Conservation (phyloP, 2,888 invertebrate species). For the Nomada ruficornis region DNA sequence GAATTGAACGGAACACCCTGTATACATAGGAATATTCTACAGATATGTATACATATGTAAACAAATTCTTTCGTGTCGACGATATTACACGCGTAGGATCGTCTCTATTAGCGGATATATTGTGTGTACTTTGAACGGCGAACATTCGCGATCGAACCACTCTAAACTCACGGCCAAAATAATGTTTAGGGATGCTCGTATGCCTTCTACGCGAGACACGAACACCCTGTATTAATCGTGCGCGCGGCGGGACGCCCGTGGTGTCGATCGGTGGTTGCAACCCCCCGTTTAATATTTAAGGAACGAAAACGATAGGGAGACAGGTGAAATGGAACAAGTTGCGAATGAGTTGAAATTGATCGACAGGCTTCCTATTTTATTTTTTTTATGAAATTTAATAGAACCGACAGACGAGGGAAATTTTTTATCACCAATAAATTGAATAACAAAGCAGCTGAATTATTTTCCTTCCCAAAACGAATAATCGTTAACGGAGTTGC, state of each 20-base stretch:
- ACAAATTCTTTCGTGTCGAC: constrained; percentile 50
- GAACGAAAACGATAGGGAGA: background rate
- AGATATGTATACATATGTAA: constrained; percentile 25
- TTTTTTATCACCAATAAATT: too few species aligned
- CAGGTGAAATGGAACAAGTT: background rate
- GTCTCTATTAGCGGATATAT: constrained; percentile 28
- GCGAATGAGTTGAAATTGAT: too few species aligned
- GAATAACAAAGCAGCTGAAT: too few species aligned
- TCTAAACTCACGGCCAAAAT: constrained; percentile 68
- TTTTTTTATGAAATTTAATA: too few species aligned
- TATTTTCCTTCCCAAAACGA: background rate
- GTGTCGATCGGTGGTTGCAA: constrained; percentile 6
- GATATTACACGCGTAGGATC: constrained; percentile 39
- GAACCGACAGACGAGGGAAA: too few species aligned
- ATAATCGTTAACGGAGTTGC: background rate
- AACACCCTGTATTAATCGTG: constrained; percentile 5
- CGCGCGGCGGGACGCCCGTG: constrained; percentile 14
- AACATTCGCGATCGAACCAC: constrained; percentile 34
- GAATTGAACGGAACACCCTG: background rate
- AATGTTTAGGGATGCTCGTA: constrained; percentile 63
- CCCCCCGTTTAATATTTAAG: background rate
- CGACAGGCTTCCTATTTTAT: too few species aligned
- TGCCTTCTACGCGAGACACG: constrained; percentile 55
- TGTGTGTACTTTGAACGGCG: constrained; percentile 28
- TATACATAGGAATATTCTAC: constrained; percentile 16